phyloP scores from a whole-genome alignment of 2,797 vertebrate species.

The Danio albolineatus region DNA sequence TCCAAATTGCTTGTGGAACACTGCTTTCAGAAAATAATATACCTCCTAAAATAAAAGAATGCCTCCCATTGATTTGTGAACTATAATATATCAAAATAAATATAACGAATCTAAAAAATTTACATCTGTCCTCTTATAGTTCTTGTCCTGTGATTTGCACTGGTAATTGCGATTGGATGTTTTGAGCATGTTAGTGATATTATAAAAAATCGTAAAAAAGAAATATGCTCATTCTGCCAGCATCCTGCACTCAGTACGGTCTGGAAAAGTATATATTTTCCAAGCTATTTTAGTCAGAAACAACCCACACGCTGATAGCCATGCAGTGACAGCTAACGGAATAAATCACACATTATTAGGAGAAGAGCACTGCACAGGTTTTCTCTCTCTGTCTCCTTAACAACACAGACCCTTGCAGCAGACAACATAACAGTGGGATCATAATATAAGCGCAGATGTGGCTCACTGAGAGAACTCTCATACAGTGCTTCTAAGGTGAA shows the following conservation, averaged over 20 bases:
- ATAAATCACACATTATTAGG: slow-evolving; percentile 70
- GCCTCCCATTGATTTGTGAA: no score
- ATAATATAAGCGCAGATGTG: not conserved
- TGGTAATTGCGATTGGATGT: not conserved
- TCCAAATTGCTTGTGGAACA: not conserved
- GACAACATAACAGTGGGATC: not conserved
- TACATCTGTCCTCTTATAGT: no score
- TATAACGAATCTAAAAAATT: not conserved
- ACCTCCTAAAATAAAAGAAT: no score
- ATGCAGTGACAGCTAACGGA: slow-evolving; percentile 64
- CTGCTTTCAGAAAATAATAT: not conserved
- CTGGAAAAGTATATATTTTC: slow-evolving; percentile 59
- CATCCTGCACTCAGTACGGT: slow-evolving; percentile 21
- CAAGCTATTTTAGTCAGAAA: slow-evolving; percentile 56
- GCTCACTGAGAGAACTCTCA: not conserved
- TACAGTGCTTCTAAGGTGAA: not conserved
- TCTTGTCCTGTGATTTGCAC: no score
- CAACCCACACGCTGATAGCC: slow-evolving; percentile 64
- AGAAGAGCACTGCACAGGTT: slow-evolving; percentile 51
- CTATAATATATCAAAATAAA: no score
- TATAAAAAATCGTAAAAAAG: not conserved
- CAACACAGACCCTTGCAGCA: slow-evolving; percentile 62
- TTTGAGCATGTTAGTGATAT: not conserved
- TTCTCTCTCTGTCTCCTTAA: slow-evolving; percentile 73
- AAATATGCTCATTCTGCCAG: not conserved